Evolutionary conservation across 2,797 vertebrate genomes (phyloP).

Genomic region (Phaenicophaeus curvirostris): DNA sequence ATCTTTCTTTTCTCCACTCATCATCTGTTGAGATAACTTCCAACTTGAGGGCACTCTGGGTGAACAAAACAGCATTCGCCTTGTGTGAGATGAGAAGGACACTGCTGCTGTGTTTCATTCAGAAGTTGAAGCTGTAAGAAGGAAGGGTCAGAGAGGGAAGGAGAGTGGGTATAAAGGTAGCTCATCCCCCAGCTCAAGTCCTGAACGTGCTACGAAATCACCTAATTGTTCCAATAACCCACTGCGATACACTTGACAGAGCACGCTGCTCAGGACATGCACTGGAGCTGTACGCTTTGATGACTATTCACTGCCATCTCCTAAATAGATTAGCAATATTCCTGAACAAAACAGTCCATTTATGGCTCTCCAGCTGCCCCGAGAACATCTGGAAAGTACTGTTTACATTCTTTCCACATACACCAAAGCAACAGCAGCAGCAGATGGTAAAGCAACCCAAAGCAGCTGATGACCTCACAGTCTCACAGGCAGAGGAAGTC

Average conservation of each 20-base stretch:
- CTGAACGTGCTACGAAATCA: background rate
- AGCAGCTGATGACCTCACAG: slow-evolving; percentile 68
- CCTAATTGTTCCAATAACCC: background rate
- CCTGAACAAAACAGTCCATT: slow-evolving; percentile 28
- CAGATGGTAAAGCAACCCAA: slow-evolving; percentile 35
- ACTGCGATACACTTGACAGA: background rate
- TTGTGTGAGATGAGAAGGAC: background rate
- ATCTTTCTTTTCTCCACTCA: background rate
- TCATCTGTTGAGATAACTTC: background rate
- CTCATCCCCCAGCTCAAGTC: background rate
- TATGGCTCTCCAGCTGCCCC: slow-evolving; percentile 40
- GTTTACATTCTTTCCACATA: slow-evolving; percentile 36
- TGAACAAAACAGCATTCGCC: background rate
- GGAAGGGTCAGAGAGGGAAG: background rate
- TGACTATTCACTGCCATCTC: background rate
- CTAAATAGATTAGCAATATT: background rate
- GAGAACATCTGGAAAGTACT: slow-evolving; percentile 56
- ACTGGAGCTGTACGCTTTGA: background rate
- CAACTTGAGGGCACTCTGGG: background rate
- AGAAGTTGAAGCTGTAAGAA: background rate
- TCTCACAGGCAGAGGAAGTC: slow-evolving; percentile 70
- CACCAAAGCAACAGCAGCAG: slow-evolving; percentile 30
- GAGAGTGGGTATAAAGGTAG: background rate
- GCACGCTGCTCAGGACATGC: background rate
- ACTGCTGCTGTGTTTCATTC: background rate